These are phyloP conservation scores for Chalcosyrphus nemorum DNA, from an alignment of 2,888 invertebrate species.

Conservation along the genomic window DNA sequence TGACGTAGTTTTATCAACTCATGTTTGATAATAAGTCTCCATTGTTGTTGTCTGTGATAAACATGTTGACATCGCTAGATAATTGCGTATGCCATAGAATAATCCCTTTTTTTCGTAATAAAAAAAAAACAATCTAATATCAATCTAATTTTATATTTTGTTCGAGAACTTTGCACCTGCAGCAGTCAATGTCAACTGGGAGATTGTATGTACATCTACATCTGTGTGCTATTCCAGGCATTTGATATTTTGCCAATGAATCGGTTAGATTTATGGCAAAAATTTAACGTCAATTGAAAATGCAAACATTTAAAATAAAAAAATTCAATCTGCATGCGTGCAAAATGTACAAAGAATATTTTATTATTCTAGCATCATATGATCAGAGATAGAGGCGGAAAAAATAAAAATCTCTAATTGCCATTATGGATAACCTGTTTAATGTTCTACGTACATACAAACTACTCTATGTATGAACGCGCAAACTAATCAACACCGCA, in stretches of 20 bases:
- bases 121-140: neutral
- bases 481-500: too few relatives aligned
- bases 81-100: neutral
- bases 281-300: neutral
- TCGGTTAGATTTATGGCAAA: neutral
- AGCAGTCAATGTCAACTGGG: neutral
- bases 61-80: neutral
- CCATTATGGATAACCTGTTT: neutral
- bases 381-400: neutral
- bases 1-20: conserved; percentile 4
- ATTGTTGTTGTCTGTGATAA: neutral
- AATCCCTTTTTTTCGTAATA: neutral
- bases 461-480: too few relatives aligned
- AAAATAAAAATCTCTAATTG: neutral
- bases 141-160: neutral
- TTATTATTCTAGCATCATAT: neutral
- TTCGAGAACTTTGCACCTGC: neutral
- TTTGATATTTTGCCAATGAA: conserved; percentile 11
- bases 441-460: neutral
- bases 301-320: neutral
- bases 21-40: neutral
- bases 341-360: too few relatives aligned
- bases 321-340: neutral
- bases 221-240: neutral
- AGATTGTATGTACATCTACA: neutral